phyloP scores from a whole-genome alignment of 2,113 vertebrate genomes.

The Cichladusa arquata region DNA sequence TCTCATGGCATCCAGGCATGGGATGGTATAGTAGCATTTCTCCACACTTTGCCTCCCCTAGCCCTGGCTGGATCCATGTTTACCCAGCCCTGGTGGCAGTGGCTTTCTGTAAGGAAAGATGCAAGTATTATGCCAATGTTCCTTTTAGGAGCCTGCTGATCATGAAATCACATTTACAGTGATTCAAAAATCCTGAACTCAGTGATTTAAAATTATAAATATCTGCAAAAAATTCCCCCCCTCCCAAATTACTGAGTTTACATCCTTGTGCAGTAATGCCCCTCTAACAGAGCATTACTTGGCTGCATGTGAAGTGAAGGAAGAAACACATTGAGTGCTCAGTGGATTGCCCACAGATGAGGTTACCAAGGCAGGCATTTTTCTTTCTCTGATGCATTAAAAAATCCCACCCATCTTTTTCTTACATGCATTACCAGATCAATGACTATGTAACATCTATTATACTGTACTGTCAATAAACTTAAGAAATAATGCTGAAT shows the following conservation, averaged over 20 bases:
- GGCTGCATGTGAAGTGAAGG: rapidly evolving
- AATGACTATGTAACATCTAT: background rate
- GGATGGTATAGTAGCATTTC: background rate
- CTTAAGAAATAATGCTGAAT: background rate
- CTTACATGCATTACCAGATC: background rate
- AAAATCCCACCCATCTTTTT: background rate
- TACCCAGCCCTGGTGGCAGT: background rate
- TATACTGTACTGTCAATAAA: background rate
- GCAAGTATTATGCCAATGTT: background rate
- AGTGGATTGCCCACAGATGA: background rate
- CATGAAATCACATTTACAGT: background rate
- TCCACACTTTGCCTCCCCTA: rapidly evolving
- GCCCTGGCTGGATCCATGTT: background rate
- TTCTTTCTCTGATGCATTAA: background rate
- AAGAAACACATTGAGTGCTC: rapidly evolving
- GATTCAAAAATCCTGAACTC: background rate
- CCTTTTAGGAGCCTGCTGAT: background rate
- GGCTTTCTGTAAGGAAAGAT: background rate
- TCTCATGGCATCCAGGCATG: background rate
- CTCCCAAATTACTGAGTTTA: background rate
- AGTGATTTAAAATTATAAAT: background rate
- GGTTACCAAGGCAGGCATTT: background rate
- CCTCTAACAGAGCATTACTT: background rate
- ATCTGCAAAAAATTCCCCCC: background rate
- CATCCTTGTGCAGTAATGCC: too few relatives aligned